These are phyloP conservation scores for Tachysurus vachellii DNA, from an alignment of 2,113 vertebrate species.

Conservation along the genomic window DNA sequence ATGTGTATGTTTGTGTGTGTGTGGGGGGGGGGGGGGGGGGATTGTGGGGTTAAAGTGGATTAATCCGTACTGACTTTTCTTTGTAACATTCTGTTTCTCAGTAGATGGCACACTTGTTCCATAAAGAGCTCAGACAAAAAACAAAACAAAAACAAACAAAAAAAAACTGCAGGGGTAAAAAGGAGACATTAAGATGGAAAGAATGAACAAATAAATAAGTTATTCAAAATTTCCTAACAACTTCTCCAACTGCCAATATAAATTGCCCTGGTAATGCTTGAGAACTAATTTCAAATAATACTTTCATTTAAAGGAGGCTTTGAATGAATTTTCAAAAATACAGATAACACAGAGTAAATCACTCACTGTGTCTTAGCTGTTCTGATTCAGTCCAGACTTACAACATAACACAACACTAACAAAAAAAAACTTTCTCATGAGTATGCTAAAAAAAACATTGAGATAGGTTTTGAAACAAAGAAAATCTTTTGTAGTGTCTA, in stretches of 20 bases:
- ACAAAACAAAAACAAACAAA: not conserved
- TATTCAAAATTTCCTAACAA: not conserved
- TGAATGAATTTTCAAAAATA: not conserved
- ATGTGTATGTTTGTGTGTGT: not conserved
- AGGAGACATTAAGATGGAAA: not conserved
- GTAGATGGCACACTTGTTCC: constrained; percentile 47
- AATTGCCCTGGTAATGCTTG: not conserved
- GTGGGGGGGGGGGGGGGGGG: rapidly evolving
- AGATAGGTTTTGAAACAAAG: constrained; percentile 17
- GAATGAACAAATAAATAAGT: constrained; percentile 3
- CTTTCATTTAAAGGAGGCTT: not conserved
- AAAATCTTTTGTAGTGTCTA: constrained; percentile 21
- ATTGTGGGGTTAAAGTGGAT: not conserved
- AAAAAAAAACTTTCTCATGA: constrained; percentile 20
- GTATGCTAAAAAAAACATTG: constrained; percentile 22
- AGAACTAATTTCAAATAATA: constrained; percentile 6
- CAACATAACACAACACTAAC: constrained; percentile 22
- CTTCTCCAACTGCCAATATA: not conserved
- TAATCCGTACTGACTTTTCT: not conserved
- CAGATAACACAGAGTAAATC: not conserved
- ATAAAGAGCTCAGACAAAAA: not conserved
- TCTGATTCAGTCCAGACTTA: constrained; percentile 14
- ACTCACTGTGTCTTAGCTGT: not conserved
- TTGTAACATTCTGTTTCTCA: constrained; percentile 36
- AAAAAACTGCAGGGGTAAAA: not conserved